Evolutionary conservation across 2,797 vertebrate genomes (phyloP).

Genomic region (Cynodonichthys magdalenae): DNA sequence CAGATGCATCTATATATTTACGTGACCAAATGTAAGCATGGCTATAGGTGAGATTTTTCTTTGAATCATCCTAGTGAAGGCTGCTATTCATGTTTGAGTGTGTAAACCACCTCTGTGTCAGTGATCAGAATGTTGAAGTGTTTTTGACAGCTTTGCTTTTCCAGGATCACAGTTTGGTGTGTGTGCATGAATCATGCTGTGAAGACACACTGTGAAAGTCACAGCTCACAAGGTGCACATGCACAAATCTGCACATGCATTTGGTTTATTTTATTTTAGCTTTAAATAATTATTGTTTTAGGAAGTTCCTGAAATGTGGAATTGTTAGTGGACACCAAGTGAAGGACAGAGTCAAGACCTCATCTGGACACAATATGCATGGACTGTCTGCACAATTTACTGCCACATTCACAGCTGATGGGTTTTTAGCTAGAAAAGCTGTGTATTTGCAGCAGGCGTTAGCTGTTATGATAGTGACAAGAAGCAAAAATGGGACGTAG

Average conservation of each 20-base stretch:
- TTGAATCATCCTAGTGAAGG: conserved; percentile 46
- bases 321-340: conserved; percentile 51
- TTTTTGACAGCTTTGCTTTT: conserved; percentile 60
- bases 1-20: conserved; percentile 30
- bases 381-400: conserved; percentile 47
- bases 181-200: conserved; percentile 47
- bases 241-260: conserved; percentile 33
- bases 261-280: conserved; percentile 36
- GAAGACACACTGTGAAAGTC: conserved; percentile 33
- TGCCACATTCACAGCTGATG: conserved; percentile 43
- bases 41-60: conserved; percentile 41
- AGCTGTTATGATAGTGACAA: conserved; percentile 43
- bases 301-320: conserved; percentile 16
- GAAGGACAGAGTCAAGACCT: conserved; percentile 47
- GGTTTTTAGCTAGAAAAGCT: conserved; percentile 41
- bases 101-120: conserved; percentile 41
- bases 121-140: conserved; percentile 46
- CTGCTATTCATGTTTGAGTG: conserved; percentile 51
- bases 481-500: conserved; percentile 47
- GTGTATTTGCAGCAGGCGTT: conserved; percentile 49
- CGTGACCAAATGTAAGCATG: conserved; percentile 34
- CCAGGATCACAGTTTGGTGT: conserved; percentile 55
- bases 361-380: conserved; percentile 71
- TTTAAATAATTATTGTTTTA: conserved; percentile 20
- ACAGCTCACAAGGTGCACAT: conserved; percentile 7